Base-by-base conservation (phyloP, 2,113 vertebrate genomes). In the Dolichotis patagonum region DNA sequence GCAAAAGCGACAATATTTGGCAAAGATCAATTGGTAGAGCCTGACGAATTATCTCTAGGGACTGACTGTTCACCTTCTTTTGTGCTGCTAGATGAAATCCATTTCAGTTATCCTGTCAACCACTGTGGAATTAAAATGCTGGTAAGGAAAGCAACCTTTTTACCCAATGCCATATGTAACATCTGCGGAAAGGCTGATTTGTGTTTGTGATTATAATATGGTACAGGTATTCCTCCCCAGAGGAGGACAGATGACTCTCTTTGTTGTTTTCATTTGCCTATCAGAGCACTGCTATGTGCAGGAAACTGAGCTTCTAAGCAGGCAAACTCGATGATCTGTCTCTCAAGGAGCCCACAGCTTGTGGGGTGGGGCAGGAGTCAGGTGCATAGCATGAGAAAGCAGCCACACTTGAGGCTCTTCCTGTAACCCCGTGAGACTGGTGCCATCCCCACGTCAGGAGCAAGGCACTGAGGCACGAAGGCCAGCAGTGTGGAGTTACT, bases 31-130 rank as follows among this genome's bases (percentile, higher is more conserved):
- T 12, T 12, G 7, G 3, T 93, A 17, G 35, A 3, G 3, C 69
- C 85, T 52, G 49, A 78, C 7, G 90, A 96, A 52, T 52, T 96
- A 35, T 89, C 84, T 75, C 49, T 96, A 35, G 95, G 90, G 41
- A 35, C 32, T 11, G 38, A 16, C 19, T 96, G 95, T 38, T 8
- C 10, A 3, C 58, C 81, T 32, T 84, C 16, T 67, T 0, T 0
- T 0, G 26, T 93, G 32, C 26, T 26, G 16, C 11, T 9, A 85
- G 5, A 85, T 60, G 80, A 90, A 80, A 24, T 96, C 52, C 32
- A 89, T 11, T 96, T 96, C 52, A 0, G 28, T 35, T 93, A 85
- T 35, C 20, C 80, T 22, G 7, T 28, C 13, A 0, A 0, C 30
- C 0, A 19, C 60, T 96, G 91, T 62, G 90, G 90, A 65, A 89